phyloP scores from a whole-genome alignment of 2,888 invertebrate species.

The Phortica magna region DNA sequence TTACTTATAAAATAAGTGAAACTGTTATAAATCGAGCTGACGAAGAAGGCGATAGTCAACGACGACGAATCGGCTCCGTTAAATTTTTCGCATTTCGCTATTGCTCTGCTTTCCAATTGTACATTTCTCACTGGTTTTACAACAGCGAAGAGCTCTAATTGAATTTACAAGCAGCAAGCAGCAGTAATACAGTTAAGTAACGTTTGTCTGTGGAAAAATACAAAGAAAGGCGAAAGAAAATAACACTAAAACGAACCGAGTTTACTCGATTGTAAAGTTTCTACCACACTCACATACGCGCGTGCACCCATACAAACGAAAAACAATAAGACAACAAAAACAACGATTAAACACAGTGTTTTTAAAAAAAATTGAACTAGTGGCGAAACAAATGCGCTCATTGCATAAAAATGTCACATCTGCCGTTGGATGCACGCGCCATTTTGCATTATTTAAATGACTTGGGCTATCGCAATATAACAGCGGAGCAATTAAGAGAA shows the following conservation, averaged over 20 bases:
- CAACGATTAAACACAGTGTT: constrained; percentile 37
- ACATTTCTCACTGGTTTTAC: constrained; percentile 38
- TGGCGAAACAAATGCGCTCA: constrained; percentile 22
- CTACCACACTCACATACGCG: constrained; percentile 45
- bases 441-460: constrained; percentile 86
- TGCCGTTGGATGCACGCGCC: constrained; percentile 84
- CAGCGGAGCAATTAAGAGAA: constrained; percentile 85
- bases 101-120: constrained; percentile 30
- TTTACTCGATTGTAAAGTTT: constrained; percentile 65
- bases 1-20: constrained; percentile 42
- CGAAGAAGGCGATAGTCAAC: constrained; percentile 51
- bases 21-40: constrained; percentile 44
- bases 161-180: constrained; percentile 43
- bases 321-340: constrained; percentile 1
- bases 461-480: constrained; percentile 87
- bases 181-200: constrained; percentile 50
- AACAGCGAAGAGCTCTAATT: constrained; percentile 36
- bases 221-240: constrained; percentile 45
- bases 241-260: constrained; percentile 35
- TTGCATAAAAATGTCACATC: constrained; percentile 74
- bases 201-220: constrained; percentile 38
- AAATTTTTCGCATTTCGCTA: constrained; percentile 23
- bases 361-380: constrained; percentile 11
- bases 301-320: constrained; percentile 37
- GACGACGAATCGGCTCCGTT: constrained; percentile 48